phyloP scores from a whole-genome alignment of 2,113 vertebrate species.

The Podarcis raffonei region DNA sequence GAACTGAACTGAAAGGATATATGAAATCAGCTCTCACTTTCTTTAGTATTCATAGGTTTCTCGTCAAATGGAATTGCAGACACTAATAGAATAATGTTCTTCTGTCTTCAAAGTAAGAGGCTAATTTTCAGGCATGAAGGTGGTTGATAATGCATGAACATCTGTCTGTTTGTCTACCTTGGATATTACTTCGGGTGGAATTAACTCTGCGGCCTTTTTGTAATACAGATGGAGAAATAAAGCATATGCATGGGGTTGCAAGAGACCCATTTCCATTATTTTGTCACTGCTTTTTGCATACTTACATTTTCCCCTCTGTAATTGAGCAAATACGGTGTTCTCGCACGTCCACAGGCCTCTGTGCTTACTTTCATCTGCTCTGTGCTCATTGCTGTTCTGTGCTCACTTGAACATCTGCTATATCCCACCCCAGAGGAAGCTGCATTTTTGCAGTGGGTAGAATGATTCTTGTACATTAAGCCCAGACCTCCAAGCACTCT shows the following conservation, averaged over 20 bases:
- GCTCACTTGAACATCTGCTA: background rate
- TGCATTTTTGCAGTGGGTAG: background rate
- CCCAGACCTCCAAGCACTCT: background rate
- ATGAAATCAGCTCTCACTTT: slow-evolving; percentile 15
- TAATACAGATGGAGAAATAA: background rate
- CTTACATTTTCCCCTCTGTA: background rate
- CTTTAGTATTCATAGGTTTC: slow-evolving; percentile 27
- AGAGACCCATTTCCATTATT: slow-evolving; percentile 10
- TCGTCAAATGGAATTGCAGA: slow-evolving; percentile 14
- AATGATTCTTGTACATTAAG: background rate
- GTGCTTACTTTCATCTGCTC: background rate
- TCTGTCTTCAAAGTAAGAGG: slow-evolving; percentile 2
- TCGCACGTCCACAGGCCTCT: background rate
- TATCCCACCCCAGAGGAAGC: background rate
- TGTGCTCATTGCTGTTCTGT: background rate
- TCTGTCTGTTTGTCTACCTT: slow-evolving; percentile 22
- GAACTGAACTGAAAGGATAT: slow-evolving; percentile 11
- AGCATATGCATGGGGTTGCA: fast-evolving
- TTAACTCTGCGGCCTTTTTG: fast-evolving
- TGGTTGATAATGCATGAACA: slow-evolving; percentile 26
- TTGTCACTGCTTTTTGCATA: background rate
- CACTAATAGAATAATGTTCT: slow-evolving; percentile 19
- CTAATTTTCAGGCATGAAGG: background rate
- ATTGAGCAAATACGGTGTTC: slow-evolving; percentile 13
- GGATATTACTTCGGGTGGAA: background rate